Evolutionary conservation across 2,113 vertebrate species (phyloP).

Genomic region (Bufo gargarizans): DNA sequence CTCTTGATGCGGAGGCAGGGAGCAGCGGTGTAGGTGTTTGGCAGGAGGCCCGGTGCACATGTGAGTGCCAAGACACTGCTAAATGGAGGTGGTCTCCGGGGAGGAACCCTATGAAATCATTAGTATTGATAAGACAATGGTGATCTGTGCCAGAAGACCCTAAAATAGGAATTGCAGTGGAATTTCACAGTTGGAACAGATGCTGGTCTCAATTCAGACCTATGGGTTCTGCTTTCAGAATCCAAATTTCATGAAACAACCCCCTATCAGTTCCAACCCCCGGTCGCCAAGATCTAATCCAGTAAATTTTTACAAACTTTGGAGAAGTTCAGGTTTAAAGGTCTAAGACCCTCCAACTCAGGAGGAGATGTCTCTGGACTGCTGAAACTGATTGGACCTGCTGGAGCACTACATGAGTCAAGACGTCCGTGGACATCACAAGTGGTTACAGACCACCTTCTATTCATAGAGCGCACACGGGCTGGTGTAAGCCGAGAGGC

Average conservation of each 20-base stretch:
- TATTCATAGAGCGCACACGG: too few relatives aligned
- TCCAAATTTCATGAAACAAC: neutral
- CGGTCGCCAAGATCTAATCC: neutral
- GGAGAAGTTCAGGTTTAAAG: neutral
- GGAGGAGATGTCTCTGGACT: neutral
- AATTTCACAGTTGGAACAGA: neutral
- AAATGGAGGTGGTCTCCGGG: neutral
- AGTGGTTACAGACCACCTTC: too few relatives aligned
- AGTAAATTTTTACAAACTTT: neutral
- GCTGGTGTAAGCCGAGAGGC: too few relatives aligned
- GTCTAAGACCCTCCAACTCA: neutral
- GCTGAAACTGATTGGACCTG: too few relatives aligned
- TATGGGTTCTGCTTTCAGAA: neutral
- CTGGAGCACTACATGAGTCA: too few relatives aligned
- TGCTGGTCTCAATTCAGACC: neutral
- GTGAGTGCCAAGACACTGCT: neutral
- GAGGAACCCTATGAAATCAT: slow-evolving; percentile 1
- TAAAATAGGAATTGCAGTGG: neutral
- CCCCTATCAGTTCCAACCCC: neutral
- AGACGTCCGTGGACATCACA: too few relatives aligned
- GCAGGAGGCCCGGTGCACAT: neutral
- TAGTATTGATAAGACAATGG: slow-evolving; percentile 3
- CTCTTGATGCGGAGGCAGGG: neutral
- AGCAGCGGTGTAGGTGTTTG: neutral
- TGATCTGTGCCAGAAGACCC: neutral